Evolutionary conservation across 2,797 vertebrate species (phyloP).

Genomic region (Saguinus oedipus): DNA sequence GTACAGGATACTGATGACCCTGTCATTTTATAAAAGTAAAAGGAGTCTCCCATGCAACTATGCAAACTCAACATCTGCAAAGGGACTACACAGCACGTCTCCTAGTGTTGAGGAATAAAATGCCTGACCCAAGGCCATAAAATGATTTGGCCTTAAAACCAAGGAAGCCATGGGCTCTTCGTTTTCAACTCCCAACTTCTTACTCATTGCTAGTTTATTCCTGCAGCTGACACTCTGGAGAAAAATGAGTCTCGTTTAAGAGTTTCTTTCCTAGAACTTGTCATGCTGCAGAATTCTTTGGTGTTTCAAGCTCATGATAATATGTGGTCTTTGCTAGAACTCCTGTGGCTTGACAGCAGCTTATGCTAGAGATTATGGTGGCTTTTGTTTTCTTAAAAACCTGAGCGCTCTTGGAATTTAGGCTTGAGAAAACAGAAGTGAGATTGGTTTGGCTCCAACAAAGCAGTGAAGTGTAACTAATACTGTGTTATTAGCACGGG

Average conservation of each 20-base stretch:
- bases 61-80: not conserved
- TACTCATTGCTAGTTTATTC: not conserved
- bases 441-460: constrained; percentile 80
- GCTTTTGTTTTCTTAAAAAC: constrained; percentile 80
- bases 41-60: not conserved
- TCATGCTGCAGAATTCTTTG: constrained; percentile 55
- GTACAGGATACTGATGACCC: too few species aligned
- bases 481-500: constrained; percentile 85
- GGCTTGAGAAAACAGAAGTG: constrained; percentile 79
- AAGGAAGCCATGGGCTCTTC: not conserved
- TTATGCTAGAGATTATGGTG: constrained; percentile 66
- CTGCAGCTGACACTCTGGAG: not conserved
- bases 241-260: constrained; percentile 51
- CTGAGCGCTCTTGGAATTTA: constrained; percentile 77
- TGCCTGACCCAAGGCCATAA: not conserved
- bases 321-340: constrained; percentile 60
- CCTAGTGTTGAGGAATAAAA: not conserved
- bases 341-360: constrained; percentile 76
- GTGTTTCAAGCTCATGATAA: constrained; percentile 63
- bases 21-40: not conserved
- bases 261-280: constrained; percentile 44
- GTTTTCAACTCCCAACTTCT: not conserved
- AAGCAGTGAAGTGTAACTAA: constrained; percentile 85
- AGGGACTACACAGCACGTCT: not conserved
- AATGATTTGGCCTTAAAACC: not conserved